Evolutionary conservation across 2,113 vertebrate species (phyloP).

Genomic region (Petrocephalus microphthalmus): DNA sequence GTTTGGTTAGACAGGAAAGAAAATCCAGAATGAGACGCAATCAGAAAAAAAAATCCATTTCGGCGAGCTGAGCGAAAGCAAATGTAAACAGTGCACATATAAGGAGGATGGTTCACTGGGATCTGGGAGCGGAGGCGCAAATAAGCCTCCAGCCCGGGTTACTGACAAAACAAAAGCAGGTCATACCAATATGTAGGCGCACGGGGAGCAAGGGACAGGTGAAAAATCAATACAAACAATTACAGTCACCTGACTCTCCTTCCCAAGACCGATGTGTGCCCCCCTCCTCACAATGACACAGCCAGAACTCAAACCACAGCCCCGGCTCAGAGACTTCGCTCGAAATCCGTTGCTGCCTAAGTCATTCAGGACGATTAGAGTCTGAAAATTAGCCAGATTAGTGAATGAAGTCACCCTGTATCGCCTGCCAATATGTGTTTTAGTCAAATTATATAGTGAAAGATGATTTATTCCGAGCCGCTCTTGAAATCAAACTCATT

Average conservation of each 20-base stretch:
- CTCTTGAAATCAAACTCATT: background rate
- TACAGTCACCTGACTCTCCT: constrained; percentile 2
- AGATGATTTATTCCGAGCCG: background rate
- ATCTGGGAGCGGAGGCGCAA: background rate
- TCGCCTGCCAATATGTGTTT: constrained; percentile 20
- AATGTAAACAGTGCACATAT: constrained; percentile 2
- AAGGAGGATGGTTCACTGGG: background rate
- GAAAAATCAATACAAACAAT: constrained; percentile 9
- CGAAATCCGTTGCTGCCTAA: background rate
- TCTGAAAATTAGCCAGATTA: constrained; percentile 11
- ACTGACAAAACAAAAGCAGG: constrained; percentile 9
- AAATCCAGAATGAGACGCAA: background rate
- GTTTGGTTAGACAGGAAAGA: background rate
- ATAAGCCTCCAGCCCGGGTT: background rate
- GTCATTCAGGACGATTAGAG: background rate
- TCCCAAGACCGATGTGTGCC: background rate
- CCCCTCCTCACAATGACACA: background rate
- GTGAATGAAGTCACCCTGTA: constrained; percentile 1
- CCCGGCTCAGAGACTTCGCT: background rate
- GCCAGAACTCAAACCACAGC: background rate
- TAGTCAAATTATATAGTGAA: constrained; percentile 15
- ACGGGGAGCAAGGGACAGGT: background rate
- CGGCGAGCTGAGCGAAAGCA: background rate
- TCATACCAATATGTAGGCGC: constrained; percentile 8
- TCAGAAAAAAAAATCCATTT: background rate